phyloP scores from a whole-genome alignment of 2,888 invertebrate species.

The Metallyticus violacea region DNA sequence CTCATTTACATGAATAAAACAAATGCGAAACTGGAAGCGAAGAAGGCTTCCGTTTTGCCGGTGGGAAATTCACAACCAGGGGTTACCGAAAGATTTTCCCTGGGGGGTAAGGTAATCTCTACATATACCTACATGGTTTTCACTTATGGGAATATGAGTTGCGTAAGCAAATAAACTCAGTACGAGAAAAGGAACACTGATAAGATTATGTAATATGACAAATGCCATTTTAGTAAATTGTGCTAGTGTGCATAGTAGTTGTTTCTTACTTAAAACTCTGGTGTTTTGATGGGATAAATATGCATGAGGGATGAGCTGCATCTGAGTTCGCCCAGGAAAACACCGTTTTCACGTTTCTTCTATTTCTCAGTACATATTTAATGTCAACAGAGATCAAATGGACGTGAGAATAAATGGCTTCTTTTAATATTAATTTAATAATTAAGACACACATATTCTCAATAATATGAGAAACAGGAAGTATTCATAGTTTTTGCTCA shows the following conservation, averaged over 20 bases:
- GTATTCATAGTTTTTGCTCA: too few species aligned
- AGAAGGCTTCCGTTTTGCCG: slow-evolving; percentile 22
- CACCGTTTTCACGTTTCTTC: too few species aligned
- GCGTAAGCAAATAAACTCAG: not conserved
- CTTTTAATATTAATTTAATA: too few species aligned
- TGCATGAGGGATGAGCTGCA: too few species aligned
- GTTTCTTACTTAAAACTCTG: too few species aligned
- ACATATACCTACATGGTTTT: not conserved
- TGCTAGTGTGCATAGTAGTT: not conserved
- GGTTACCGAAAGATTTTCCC: not conserved
- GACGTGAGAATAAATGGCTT: too few species aligned
- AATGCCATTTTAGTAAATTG: not conserved
- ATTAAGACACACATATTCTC: too few species aligned
- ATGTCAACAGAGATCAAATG: too few species aligned
- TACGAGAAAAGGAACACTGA: not conserved
- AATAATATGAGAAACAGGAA: too few species aligned
- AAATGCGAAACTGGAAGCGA: slow-evolving; percentile 22
- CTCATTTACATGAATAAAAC: slow-evolving; percentile 34
- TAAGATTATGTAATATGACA: not conserved
- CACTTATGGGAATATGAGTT: not conserved
- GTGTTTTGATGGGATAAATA: too few species aligned
- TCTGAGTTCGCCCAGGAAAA: too few species aligned
- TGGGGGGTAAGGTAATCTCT: not conserved
- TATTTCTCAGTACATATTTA: too few species aligned
- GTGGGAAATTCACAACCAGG: slow-evolving; percentile 11